These are phyloP conservation scores for Melieria omissa DNA, from an alignment of 2,888 invertebrate genomes.

Conservation along the genomic window DNA sequence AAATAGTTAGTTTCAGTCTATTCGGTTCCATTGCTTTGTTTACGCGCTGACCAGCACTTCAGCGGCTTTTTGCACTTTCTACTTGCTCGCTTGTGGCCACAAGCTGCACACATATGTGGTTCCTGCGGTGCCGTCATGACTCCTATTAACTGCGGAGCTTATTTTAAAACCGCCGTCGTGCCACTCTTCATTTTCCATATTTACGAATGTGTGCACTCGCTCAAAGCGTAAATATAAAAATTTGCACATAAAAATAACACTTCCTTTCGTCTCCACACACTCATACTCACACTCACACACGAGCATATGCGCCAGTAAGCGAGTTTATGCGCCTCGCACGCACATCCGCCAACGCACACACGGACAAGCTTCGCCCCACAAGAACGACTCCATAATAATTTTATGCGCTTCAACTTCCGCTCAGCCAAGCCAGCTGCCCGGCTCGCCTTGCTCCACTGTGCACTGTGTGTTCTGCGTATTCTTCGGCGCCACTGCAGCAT, in stretches of 20 bases:
- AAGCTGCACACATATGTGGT: no score
- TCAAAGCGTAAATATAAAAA: slow-evolving; percentile 1
- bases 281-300: slow-evolving; percentile 15
- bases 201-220: background rate
- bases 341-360: no score
- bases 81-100: background rate
- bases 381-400: slow-evolving; percentile 58
- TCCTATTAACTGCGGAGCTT: background rate
- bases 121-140: no score
- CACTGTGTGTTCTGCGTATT: background rate
- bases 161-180: background rate
- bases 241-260: slow-evolving; percentile 25
- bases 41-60: background rate
- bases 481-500: background rate
- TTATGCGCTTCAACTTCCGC: slow-evolving; percentile 48
- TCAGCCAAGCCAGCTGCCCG: background rate
- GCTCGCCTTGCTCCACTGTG: background rate
- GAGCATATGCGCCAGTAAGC: background rate
- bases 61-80: slow-evolving; percentile 10
- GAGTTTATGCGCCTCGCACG: slow-evolving; percentile 17
- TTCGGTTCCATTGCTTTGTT: no score
- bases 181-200: background rate
- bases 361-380: background rate
- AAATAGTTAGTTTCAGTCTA: no score
- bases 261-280: slow-evolving; percentile 5